Base-by-base conservation (phyloP, 2,888 invertebrate species). In the Cryptophagus acutangulus region DNA sequence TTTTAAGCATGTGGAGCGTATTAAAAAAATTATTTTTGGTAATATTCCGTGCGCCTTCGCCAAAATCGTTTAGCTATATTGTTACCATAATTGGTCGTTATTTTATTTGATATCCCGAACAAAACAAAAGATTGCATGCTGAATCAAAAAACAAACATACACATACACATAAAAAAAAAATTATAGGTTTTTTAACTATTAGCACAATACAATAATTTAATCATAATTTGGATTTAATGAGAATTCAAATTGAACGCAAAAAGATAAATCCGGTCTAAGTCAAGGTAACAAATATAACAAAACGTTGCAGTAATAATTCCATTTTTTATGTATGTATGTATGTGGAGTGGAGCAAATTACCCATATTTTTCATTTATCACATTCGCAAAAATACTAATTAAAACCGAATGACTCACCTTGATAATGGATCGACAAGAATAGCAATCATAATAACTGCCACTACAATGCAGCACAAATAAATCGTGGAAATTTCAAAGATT, bases 401-500 rank as follows among this genome's bases (percentile, higher is more conserved):
- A n/a, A 6, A 20, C 6, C n/a, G 13, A 29, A 16, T 30, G 2
- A 55, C 71, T 69, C 71, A 89, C 82, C 89, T 84, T 52, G 88
- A 87, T 2, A 94, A 75, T 2, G 92, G 91, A 72, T 96, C 95
- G 36, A 97, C 82, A 48, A 94, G 81, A 20, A 92, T 64, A 2
- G 87, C 86, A 38, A 96, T 86, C 64, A 95, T 83, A 45, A 87
- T 73, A 2, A 91, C 87, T 2, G 94, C 94, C 6, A 85, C 76
- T 33, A 89, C 66, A 17, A 93, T 88, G 65, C 92, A 94, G 1
- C 82, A 81, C 45, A 94, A 75, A 66, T 94, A 95, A 57, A 94
- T 91, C 54, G 86, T 81, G 36, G 87, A 84, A 62, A 94, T 87
- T 67, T 86, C 86, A 66, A 87, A 90, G 62, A 93, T 87, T 75